phyloP scores from a whole-genome alignment of 2,888 invertebrate genomes.

The Julus scandinavius region DNA sequence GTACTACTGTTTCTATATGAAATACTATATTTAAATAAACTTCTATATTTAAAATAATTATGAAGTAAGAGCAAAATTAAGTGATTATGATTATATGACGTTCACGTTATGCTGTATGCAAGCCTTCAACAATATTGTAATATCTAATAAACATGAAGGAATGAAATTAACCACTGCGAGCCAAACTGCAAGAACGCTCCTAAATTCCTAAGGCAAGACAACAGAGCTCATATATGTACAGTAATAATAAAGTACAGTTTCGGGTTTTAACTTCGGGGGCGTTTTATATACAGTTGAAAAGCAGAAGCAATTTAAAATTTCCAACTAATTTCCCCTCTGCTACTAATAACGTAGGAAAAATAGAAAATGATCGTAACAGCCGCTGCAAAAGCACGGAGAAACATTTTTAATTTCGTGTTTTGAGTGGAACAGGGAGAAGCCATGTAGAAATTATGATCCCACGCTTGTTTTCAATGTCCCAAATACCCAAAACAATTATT shows the following conservation, averaged over 20 bases:
- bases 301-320: constrained; percentile 36
- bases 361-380: constrained; percentile 19
- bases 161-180: not conserved
- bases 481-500: constrained; percentile 14
- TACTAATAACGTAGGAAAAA: constrained; percentile 39
- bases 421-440: not conserved
- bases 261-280: not conserved
- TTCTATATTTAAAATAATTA: not conserved
- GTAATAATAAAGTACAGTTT: not conserved
- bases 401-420: constrained; percentile 34
- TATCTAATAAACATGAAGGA: not conserved
- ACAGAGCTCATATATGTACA: not conserved
- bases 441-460: constrained; percentile 15
- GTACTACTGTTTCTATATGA: no score
- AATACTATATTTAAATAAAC: no score
- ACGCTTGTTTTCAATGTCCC: not conserved
- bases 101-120: not conserved
- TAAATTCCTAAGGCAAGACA: not conserved
- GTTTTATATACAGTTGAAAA: constrained; percentile 9
- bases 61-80: not conserved
- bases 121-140: not conserved
- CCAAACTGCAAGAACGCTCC: not conserved
- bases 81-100: not conserved
- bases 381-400: not conserved
- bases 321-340: constrained; percentile 30